phyloP scores from a whole-genome alignment of 1,140 invertebrate species.

The Centruroides sculpturatus region DNA sequence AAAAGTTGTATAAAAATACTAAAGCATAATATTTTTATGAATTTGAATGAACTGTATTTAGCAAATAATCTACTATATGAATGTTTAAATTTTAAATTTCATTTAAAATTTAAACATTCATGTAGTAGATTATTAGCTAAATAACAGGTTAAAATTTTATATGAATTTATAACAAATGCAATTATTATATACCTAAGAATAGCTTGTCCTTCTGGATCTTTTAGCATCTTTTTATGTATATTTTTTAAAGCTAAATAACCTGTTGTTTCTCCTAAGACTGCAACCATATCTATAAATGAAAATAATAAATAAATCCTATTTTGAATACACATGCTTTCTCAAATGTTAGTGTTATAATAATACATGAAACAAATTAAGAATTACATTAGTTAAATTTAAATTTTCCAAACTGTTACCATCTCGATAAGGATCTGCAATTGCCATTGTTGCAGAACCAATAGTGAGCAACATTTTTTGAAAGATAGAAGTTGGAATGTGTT shows the following conservation, averaged over 20 bases:
- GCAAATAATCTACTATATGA: neutral
- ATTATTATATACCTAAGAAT: slow-evolving; percentile 40
- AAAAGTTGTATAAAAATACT: no score
- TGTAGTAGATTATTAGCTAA: neutral
- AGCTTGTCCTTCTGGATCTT: slow-evolving; percentile 47
- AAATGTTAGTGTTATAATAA: neutral
- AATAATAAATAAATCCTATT: neutral
- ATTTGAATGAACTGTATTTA: no score
- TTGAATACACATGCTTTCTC: no score
- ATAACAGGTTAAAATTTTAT: slow-evolving; percentile 3
- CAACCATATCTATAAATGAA: slow-evolving; percentile 66
- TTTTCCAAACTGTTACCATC: slow-evolving; percentile 21
- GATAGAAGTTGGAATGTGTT: slow-evolving; percentile 51
- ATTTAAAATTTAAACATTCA: neutral
- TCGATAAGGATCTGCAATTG: slow-evolving; percentile 24
- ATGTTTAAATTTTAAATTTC: neutral
- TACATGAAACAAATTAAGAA: no score
- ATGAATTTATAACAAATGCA: neutral
- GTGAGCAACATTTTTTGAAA: slow-evolving; percentile 62
- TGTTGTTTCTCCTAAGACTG: slow-evolving; percentile 78
- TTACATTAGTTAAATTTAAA: no score
- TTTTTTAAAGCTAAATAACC: slow-evolving; percentile 50
- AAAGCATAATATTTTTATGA: no score
- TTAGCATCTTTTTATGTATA: slow-evolving; percentile 49
- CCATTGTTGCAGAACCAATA: slow-evolving; percentile 44